Evolutionary conservation across 2,797 vertebrate genomes (phyloP), one percentile per base, ranked within the genome.

Genomic region (Parauchenoglanis punctatus): DNA sequence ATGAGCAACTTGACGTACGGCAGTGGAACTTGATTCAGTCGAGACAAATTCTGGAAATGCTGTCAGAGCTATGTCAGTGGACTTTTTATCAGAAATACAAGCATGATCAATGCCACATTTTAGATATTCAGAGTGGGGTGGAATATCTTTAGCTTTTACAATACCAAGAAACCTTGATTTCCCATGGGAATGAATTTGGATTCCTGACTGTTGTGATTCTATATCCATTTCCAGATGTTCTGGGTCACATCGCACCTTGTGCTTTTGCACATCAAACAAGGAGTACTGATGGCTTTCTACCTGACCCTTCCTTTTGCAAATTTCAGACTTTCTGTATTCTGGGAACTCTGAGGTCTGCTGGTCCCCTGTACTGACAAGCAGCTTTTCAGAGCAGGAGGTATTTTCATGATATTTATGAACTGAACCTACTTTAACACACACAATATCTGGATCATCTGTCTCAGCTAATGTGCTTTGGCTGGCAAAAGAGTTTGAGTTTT

Each of bases 351-450:
- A 28, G n/a, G 12, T 35, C 35, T 61, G 31, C 5, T 61, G 56
- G 61, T 68, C 46, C 18, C 4, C 56, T 54, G 49, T 28, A 23
- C 35, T 72, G 49, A 13, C 40, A 72, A 65, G 25, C 68, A 54
- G 40, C 7, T 61, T 56, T 75, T 87, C 72, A 23, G 49, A 77
- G 68, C 46, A 61, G 77, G 68, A 78, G 15, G 58, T 54, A 63
- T 20, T 63, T 72, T 83, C 46, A 72, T 20, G 56, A 85, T 80
- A 67, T 40, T 72, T 59, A 81, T 23, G 12, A 76, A 35, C 31
- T 2, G 63, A 78, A 78, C 35, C 85, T 73, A 85, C 25, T 15
- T 28, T 70, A 67, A 31, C 54, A 88, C 52, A 84, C 68, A 89
- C 25, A 56, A 83, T 49, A 35, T 56, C 85, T 25, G 68, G 65